These are phyloP conservation scores for Engraulis encrasicolus DNA, from an alignment of 2,113 vertebrate species.

Conservation along the genomic window DNA sequence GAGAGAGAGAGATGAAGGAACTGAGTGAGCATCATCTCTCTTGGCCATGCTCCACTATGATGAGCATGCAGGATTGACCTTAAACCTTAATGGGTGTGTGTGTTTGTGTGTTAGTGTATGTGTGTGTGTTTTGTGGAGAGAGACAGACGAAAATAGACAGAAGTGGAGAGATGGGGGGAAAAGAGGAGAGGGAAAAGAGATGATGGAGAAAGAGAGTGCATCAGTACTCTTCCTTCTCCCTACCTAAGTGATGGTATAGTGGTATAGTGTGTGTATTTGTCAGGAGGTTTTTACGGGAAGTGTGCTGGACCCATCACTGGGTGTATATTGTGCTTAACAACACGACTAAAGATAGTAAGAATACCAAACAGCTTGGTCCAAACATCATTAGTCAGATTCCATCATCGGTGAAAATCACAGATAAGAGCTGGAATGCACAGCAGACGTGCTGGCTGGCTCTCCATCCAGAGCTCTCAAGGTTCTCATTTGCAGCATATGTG, in stretches of 20 bases:
- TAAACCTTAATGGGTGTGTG: not conserved
- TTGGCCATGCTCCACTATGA: not conserved
- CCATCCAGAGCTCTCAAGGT: conserved; percentile 9
- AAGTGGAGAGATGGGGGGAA: no score
- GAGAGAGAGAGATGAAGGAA: not conserved
- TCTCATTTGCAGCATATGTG: not conserved
- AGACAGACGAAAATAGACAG: no score
- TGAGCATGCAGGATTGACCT: not conserved
- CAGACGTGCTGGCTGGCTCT: not conserved
- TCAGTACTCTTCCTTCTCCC: not conserved
- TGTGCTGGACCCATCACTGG: not conserved
- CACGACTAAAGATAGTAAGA: not conserved
- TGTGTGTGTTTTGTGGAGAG: not conserved
- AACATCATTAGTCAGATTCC: conserved; percentile 43
- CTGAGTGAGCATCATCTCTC: not conserved
- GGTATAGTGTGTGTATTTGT: not conserved
- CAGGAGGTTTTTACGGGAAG: not conserved
- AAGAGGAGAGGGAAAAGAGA: not conserved
- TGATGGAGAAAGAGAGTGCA: not conserved
- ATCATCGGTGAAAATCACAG: conserved; percentile 30
- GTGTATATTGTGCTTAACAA: not conserved
- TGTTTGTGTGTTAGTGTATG: not conserved
- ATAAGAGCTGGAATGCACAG: conserved; percentile 33
- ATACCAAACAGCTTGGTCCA: conserved; percentile 26
- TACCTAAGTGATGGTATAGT: not conserved